Conservation (phyloP, 2,888 invertebrate species). For the Schizaphis graminum region DNA sequence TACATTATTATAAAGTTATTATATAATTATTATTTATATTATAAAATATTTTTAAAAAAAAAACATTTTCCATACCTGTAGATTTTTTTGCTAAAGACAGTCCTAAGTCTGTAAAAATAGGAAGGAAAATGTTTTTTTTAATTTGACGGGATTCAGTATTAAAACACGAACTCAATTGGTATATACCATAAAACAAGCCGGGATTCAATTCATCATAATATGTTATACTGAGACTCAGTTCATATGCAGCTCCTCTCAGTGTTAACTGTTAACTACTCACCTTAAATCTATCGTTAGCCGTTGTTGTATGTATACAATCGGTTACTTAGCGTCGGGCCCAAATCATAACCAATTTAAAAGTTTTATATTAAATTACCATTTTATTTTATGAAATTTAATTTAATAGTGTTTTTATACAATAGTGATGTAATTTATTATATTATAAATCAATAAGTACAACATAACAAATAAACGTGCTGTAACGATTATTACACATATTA, state of each 20-base stretch:
- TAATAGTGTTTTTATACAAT: not conserved
- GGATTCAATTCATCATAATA: too few species aligned
- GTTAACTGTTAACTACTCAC: not conserved
- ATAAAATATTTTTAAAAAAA: too few species aligned
- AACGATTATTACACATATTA: not conserved
- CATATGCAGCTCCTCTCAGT: not conserved
- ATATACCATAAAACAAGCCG: too few species aligned
- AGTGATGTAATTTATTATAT: not conserved
- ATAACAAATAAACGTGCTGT: not conserved
- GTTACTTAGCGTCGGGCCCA: not conserved
- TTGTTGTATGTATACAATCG: not conserved
- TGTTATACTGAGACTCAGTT: too few species aligned
- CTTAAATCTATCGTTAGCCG: not conserved
- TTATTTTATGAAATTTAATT: not conserved
- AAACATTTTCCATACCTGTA: too few species aligned
- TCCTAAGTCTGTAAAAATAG: too few species aligned
- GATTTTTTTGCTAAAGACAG: too few species aligned
- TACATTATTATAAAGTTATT: too few species aligned
- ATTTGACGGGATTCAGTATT: too few species aligned
- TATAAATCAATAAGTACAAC: not conserved
- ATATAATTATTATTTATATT: too few species aligned
- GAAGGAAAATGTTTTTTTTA: too few species aligned
- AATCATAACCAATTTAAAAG: not conserved
- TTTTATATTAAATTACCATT: not conserved
- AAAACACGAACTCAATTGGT: too few species aligned